phyloP scores from a whole-genome alignment of 2,113 vertebrate species.

The Boulengeromyrus knoepffleri region DNA sequence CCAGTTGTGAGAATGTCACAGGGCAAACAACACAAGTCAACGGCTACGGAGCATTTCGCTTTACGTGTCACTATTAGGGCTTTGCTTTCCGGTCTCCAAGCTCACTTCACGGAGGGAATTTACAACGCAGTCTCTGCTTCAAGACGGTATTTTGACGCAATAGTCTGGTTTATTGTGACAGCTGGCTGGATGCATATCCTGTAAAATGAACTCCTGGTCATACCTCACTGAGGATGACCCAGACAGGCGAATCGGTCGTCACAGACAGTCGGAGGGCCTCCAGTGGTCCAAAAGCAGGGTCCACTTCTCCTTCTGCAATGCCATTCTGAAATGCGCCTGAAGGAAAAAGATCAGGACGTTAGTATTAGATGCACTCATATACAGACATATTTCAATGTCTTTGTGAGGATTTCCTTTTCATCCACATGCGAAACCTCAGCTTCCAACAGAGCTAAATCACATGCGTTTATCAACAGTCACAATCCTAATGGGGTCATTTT shows the following conservation, averaged over 20 bases:
- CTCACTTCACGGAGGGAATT: not conserved
- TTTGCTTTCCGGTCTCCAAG: not conserved
- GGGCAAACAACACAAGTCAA: not conserved
- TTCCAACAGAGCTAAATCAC: not conserved
- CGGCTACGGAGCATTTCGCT: not conserved
- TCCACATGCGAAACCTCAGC: not conserved
- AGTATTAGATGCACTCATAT: not conserved
- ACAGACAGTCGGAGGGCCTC: constrained; percentile 87
- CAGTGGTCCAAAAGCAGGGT: constrained; percentile 81
- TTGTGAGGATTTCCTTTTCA: not conserved
- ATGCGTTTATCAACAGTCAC: not conserved
- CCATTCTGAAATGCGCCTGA: constrained; percentile 85
- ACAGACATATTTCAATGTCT: not conserved
- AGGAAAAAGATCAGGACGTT: not conserved
- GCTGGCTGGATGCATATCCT: not conserved
- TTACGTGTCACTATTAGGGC: not conserved
- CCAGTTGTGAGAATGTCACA: not conserved
- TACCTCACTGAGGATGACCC: constrained; percentile 98
- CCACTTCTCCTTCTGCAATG: constrained; percentile 84
- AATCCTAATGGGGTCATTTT: not conserved
- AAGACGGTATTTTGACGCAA: not conserved
- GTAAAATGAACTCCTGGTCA: not conserved
- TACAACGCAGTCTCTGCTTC: not conserved
- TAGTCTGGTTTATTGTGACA: not conserved
- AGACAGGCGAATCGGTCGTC: constrained; percentile 87